These are phyloP conservation scores for Tinamus major DNA, from an alignment of 2,797 vertebrate genomes.

Conservation along the genomic window DNA sequence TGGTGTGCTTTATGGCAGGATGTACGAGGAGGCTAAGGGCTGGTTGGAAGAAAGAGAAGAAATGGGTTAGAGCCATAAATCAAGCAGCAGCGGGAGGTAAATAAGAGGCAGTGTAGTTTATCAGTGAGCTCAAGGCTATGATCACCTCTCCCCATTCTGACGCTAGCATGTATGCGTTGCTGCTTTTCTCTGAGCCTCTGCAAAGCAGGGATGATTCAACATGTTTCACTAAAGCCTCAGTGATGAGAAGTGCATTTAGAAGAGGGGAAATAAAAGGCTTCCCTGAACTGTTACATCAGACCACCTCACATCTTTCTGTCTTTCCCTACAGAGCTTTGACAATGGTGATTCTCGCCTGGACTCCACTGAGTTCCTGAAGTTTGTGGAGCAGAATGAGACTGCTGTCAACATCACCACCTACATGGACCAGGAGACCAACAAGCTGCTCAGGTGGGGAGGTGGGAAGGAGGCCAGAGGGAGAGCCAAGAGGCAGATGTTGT, in stretches of 20 bases:
- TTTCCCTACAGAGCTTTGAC: conserved; percentile 86
- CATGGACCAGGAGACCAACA: conserved; percentile 94
- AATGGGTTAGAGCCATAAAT: conserved; percentile 53
- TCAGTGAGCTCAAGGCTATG: neutral
- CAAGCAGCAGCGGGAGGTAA: conserved; percentile 52
- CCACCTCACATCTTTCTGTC: neutral
- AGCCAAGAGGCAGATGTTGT: neutral
- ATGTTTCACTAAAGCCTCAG: neutral
- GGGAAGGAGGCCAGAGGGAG: neutral
- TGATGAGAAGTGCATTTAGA: neutral
- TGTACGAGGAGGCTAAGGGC: neutral
- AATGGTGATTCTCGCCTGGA: conserved; percentile 93
- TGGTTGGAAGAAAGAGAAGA: conserved; percentile 30
- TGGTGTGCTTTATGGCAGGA: conserved; percentile 28
- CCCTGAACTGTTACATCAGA: neutral
- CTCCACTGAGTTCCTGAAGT: conserved; percentile 93
- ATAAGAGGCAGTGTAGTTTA: neutral
- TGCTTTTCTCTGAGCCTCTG: neutral
- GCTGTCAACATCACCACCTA: conserved; percentile 92
- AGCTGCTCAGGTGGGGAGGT: conserved; percentile 88
- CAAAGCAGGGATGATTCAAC: neutral
- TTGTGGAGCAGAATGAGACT: conserved; percentile 95
- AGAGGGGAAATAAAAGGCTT: neutral
- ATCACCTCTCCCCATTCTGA: neutral
- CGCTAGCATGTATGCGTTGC: neutral